Base-by-base conservation (phyloP, 2,113 vertebrate genomes). In the Oreochromis aureus region DNA sequence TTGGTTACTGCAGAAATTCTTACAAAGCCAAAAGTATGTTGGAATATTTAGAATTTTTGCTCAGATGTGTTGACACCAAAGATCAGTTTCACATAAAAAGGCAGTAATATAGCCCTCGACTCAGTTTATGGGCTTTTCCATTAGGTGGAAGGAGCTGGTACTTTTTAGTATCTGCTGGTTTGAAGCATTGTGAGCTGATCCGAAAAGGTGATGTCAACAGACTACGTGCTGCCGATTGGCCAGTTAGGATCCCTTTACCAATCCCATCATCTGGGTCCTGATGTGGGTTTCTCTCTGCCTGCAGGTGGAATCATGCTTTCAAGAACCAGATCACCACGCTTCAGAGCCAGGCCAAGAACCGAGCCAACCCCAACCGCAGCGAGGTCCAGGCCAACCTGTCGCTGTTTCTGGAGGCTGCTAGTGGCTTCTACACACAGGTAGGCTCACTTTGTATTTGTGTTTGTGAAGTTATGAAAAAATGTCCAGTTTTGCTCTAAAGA, bases 241-340 rank as follows among this genome's bases (percentile, higher is more conserved):
- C 32, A 4, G 32, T 63, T 6, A 36, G 61, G 34, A 3, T 51
- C 3, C 9, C 16, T 76, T 48, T 2, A 48, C n/a, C 22, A 44
- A 7, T 16, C 34, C 7, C 9, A 10, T 4, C 16, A 0, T n/a
- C 41, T 39, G 10, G 3, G 55, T 48, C 10, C 7, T 76, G 36
- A 30, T 71, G 54, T 0, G 56, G 7, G 6, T 15, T 46, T 46
- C 6, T 69, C 69, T 10, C 15, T 1, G 12, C 4, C 93, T 94
- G 82, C 96, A 99, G 99, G 92, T 99, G 99, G 99, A 99, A 99
- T 95, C 98, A 99, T 93, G 99, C 99, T 90, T 99, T 99, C 94
- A 99, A 99, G 96, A 99, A 99, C 97, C 99, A 99, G 96, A 99
- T 99, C 95, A 99, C 98, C 27, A 99, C 98, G 34, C 97, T 99